Base-by-base conservation (phyloP, 2,888 invertebrate genomes). In the Acanthococcus lagerstroemiae region DNA sequence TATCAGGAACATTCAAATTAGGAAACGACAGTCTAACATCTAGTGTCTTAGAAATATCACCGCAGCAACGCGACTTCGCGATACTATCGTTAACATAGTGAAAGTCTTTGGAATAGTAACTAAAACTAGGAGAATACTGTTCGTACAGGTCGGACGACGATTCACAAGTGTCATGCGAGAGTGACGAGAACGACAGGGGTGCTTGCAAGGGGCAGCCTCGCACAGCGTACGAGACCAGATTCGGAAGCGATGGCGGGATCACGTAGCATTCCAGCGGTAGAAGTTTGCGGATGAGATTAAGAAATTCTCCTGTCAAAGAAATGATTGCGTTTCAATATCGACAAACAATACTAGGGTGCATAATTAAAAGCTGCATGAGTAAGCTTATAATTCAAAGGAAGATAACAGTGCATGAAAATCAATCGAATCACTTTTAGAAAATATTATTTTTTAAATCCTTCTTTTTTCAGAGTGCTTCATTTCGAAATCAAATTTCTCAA, bases 181-280 rank as follows among this genome's bases (percentile, higher is more conserved):
- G 48, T 27, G 57, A 25, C 26, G 44, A 46, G 24, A 52, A 27
- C 26, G 48, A 46, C 22, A 55, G 26, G 4, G 52, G 30, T 27
- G 27, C 24, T 17, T 66, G 71, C 17, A 68, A 60, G 0, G 72
- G 71, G 17, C 70, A 70, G 12, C 73, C 73, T 56, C 71, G 68
- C n/a, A 72, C 70, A 37, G 72, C 92, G 72, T 89, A 85, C 2
- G 86, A 83, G 74, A 94, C 80, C 61, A 95, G 79, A 69, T 86
- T 83, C 6, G 95, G 92, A 72, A 95, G 79, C 19, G 92, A 87
- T 21, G 93, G 88, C 65, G 87, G 86, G 67, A 87, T 81, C 74
- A 87, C 86, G 76, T 87, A 88, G 73, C 90, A 87, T 75, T 92
- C 91, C 56, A 90, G 83, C 63, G 95, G 95, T 74, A 95, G 80